Evolutionary conservation across 2,797 vertebrate genomes (phyloP).

Genomic region (Acanthis flammea): DNA sequence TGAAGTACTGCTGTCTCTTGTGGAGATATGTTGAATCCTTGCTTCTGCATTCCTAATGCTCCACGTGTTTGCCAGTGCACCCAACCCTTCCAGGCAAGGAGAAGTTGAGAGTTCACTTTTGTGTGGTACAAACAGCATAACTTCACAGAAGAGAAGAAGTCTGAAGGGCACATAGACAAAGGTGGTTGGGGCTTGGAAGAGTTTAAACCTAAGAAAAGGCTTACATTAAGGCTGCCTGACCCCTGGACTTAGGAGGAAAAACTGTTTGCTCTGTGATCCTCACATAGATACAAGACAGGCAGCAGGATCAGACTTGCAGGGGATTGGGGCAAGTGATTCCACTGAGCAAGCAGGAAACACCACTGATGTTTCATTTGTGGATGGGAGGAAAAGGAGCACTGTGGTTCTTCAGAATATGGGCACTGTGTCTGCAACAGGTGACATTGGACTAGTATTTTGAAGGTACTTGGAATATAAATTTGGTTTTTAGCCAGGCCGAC

Average conservation of each 20-base stretch:
- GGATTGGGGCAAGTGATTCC: neutral
- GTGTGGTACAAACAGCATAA: neutral
- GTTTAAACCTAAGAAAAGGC: neutral
- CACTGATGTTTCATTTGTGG: neutral
- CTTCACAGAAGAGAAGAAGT: neutral
- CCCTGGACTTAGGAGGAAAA: neutral
- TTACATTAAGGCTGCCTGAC: accelerated
- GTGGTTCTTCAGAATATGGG: neutral
- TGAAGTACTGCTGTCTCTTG: neutral
- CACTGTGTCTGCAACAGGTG: neutral
- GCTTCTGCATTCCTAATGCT: neutral
- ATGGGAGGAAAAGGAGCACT: neutral
- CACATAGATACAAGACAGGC: neutral
- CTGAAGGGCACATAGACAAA: neutral
- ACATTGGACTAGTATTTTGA: neutral
- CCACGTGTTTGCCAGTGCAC: neutral
- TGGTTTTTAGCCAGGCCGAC: neutral
- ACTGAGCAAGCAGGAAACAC: neutral
- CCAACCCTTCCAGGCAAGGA: neutral
- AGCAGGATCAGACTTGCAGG: neutral
- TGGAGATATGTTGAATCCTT: neutral
- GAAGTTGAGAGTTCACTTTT: neutral
- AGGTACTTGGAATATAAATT: neutral
- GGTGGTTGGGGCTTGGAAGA: neutral
- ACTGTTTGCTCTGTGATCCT: neutral